These are phyloP conservation scores for Nymphalis c-album DNA, from an alignment of 2,888 invertebrate genomes.

Conservation along the genomic window DNA sequence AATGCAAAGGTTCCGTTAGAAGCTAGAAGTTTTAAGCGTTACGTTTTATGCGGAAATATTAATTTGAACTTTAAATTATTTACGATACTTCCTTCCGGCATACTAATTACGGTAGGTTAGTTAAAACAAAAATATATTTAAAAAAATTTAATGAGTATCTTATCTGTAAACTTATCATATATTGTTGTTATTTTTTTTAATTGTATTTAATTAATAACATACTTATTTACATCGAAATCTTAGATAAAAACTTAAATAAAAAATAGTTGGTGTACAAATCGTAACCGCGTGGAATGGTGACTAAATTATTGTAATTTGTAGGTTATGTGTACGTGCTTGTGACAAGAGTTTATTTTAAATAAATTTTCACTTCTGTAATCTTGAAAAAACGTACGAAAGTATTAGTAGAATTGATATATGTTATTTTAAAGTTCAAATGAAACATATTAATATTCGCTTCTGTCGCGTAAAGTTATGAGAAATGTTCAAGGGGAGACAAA, in stretches of 20 bases:
- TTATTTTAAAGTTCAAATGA: slow-evolving; percentile 18
- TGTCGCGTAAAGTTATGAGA: slow-evolving; percentile 30
- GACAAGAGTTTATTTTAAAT: no score
- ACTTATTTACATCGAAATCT: no score
- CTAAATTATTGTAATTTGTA: no score
- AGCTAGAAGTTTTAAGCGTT: slow-evolving; percentile 4
- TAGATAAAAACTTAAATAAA: no score
- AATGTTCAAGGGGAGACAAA: slow-evolving; percentile 24
- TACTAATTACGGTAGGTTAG: background rate
- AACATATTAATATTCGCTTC: slow-evolving; percentile 26
- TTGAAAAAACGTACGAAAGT: background rate
- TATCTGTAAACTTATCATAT: no score
- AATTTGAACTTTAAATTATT: slow-evolving; percentile 4
- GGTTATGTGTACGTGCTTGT: no score
- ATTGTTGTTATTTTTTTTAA: no score
- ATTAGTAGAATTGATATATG: background rate
- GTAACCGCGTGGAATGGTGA: no score
- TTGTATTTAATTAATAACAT: no score
- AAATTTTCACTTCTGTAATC: no score
- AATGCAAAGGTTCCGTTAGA: slow-evolving; percentile 3
- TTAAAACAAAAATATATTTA: background rate
- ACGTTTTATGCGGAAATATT: background rate
- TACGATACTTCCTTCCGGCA: background rate
- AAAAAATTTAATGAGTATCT: no score
- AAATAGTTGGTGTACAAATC: no score